phyloP scores from a whole-genome alignment of 2,888 invertebrate species.

The Hypomecis atomaria region DNA sequence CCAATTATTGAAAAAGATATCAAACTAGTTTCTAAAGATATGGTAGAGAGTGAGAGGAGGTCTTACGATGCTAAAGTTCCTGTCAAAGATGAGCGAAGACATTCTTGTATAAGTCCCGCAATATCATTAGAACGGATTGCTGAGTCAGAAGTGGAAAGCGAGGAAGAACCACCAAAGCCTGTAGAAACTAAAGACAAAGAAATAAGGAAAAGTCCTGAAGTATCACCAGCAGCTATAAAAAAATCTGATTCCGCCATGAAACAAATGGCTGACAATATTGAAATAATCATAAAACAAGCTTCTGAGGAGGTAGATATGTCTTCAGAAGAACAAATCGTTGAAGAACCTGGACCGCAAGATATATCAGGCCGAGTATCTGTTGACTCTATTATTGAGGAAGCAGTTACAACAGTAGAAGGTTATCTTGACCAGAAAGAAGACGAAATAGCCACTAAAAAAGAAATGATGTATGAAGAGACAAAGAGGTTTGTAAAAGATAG shows the following conservation, averaged over 20 bases:
- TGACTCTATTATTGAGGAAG: conserved; percentile 79
- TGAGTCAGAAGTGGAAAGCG: conserved; percentile 77
- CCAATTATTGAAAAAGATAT: conserved; percentile 73
- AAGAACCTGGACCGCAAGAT: conserved; percentile 55
- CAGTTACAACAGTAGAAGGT: conserved; percentile 73
- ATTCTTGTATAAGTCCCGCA: conserved; percentile 79
- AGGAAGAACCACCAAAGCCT: conserved; percentile 61
- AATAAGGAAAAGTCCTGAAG: conserved; percentile 49
- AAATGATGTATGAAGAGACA: conserved; percentile 64
- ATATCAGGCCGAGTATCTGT: conserved; percentile 73
- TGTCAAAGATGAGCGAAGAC: conserved; percentile 75
- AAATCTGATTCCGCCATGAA: conserved; percentile 82
- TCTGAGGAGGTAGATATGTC: conserved; percentile 78
- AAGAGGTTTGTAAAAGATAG: conserved; percentile 67
- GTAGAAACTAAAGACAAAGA: conserved; percentile 41
- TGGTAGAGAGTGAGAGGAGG: conserved; percentile 72
- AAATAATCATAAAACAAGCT: conserved; percentile 81
- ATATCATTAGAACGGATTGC: conserved; percentile 78
- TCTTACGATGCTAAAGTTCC: conserved; percentile 80
- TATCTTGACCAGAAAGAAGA: conserved; percentile 63
- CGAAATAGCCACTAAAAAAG: conserved; percentile 61
- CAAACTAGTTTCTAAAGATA: conserved; percentile 68
- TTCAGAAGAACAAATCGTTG: conserved; percentile 66
- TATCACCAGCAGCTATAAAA: conserved; percentile 59
- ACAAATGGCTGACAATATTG: conserved; percentile 81